A percentile compares a stretch with the other conserved stretches of the same genome.
phyloP scores from a whole-genome alignment of 2,888 invertebrate genomes.

The Chalcosyrphus nemorum region DNA sequence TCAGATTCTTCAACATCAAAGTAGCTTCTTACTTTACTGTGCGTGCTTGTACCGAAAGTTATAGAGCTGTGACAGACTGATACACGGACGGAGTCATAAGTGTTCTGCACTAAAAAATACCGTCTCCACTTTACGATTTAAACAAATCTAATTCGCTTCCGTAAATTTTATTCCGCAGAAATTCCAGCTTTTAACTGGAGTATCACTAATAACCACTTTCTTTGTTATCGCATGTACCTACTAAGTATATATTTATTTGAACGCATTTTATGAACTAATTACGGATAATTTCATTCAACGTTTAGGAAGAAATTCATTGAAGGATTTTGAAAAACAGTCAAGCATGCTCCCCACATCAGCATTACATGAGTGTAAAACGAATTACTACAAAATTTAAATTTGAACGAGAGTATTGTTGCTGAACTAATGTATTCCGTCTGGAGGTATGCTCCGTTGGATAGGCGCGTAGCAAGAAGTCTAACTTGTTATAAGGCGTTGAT shows the following conservation, averaged over 20 bases:
- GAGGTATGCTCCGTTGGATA: constrained; percentile 28
- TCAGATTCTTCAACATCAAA: too few species aligned
- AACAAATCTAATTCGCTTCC: background rate
- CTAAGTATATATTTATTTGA: background rate
- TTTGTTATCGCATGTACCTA: constrained; percentile 32
- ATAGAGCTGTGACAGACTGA: too few species aligned
- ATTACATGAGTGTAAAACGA: constrained; percentile 18
- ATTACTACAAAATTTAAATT: constrained; percentile 40
- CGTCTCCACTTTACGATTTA: too few species aligned
- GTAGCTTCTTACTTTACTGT: too few species aligned
- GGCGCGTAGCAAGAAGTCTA: background rate
- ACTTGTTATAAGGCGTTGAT: background rate
- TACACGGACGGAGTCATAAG: too few species aligned
- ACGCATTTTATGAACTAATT: background rate
- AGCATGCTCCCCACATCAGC: background rate
- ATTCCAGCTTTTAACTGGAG: constrained; percentile 47
- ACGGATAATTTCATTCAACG: constrained; percentile 10
- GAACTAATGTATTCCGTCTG: constrained; percentile 33
- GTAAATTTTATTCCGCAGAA: constrained; percentile 1
- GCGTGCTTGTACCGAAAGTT: too few species aligned
- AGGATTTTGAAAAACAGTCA: constrained; percentile 22
- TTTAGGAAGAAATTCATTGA: constrained; percentile 24
- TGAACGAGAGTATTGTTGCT: constrained; percentile 8
- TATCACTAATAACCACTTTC: constrained; percentile 45
- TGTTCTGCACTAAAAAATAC: too few species aligned